Evolutionary conservation across 2,113 vertebrate species (phyloP).

Genomic region (Leucoraja erinaceus): DNA sequence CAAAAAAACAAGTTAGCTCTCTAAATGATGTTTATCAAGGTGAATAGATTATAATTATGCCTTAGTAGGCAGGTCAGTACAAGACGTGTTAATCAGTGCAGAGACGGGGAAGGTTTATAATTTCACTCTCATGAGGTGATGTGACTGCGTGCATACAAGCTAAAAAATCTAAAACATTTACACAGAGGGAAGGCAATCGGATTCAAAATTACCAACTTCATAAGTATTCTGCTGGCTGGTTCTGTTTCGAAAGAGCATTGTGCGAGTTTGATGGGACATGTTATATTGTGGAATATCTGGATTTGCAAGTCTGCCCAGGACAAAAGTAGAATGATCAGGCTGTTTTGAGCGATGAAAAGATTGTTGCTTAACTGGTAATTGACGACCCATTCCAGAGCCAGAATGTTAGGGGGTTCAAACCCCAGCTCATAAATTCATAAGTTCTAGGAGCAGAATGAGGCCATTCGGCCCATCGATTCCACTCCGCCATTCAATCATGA

Average conservation of each 20-base stretch:
- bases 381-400: background rate
- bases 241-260: conserved; percentile 10
- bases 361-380: background rate
- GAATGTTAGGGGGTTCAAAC: background rate
- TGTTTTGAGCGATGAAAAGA: background rate
- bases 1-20: background rate
- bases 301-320: background rate
- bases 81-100: background rate
- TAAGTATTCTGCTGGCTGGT: background rate
- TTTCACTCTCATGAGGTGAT: background rate
- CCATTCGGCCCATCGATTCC: no score
- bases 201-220: background rate
- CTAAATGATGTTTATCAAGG: background rate
- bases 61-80: conserved; percentile 13
- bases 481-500: no score
- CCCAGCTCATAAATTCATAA: background rate
- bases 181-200: background rate
- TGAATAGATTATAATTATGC: conserved; percentile 10
- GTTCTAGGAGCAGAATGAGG: no score
- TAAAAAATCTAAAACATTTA: background rate
- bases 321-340: no score
- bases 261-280: background rate
- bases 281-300: background rate
- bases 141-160: background rate
- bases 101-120: conserved; percentile 11